These are phyloP conservation scores for Cheirogaleus medius DNA, from an alignment of 2,113 vertebrate species.

Conservation along the genomic window DNA sequence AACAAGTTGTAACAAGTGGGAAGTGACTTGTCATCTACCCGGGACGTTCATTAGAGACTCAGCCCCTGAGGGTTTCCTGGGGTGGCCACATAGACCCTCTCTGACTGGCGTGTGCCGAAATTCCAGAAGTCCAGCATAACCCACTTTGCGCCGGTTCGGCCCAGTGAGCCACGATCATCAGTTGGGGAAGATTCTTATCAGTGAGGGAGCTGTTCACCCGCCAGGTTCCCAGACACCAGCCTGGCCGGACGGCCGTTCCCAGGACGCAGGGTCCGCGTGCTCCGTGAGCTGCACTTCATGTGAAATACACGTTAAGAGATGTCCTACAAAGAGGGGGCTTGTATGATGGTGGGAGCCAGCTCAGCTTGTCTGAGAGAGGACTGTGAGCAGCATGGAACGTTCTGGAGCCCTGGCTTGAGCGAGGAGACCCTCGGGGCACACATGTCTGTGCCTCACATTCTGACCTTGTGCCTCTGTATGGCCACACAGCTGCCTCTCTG, in stretches of 20 bases:
- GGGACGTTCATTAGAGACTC: rapidly evolving
- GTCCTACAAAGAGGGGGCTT: too few species aligned
- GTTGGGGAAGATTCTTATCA: rapidly evolving
- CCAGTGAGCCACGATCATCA: not conserved
- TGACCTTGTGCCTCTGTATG: not conserved
- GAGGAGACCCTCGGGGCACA: not conserved
- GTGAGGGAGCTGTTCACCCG: not conserved
- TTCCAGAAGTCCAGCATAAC: not conserved
- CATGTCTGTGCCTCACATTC: rapidly evolving
- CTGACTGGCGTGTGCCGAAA: rapidly evolving
- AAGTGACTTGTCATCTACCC: not conserved
- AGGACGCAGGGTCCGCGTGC: not conserved
- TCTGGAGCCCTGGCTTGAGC: not conserved
- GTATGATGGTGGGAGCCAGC: too few species aligned
- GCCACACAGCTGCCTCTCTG: not conserved
- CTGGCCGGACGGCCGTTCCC: too few species aligned
- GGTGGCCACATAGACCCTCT: too few species aligned
- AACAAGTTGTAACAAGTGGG: not conserved
- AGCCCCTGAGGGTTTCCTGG: not conserved
- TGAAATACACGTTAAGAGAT: not conserved
- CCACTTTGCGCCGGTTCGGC: not conserved
- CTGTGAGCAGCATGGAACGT: not conserved
- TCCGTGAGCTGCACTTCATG: too few species aligned
- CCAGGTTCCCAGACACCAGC: not conserved
- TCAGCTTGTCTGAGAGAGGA: not conserved